These are phyloP conservation scores for Drosophila eohydei DNA, from an alignment of 2,888 invertebrate genomes.

Conservation along the genomic window DNA sequence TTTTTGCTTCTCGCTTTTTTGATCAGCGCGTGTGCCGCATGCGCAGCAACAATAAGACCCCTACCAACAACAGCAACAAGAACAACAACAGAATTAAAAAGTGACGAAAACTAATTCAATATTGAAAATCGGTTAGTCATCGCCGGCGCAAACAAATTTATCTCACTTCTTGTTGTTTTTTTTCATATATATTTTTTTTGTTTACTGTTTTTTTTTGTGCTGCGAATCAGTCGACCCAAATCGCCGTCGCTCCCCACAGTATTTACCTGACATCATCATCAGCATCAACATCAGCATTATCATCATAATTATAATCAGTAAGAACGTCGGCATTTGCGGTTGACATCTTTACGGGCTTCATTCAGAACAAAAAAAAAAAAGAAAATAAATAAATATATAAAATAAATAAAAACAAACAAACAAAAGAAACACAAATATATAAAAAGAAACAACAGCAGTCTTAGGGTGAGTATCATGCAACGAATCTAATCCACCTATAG, in stretches of 20 bases:
- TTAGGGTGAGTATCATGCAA: conserved; percentile 21
- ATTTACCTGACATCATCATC: conserved; percentile 61
- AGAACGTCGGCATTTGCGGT: conserved; percentile 64
- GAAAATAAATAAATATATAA: not conserved
- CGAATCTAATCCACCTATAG: not conserved
- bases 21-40: conserved; percentile 38
- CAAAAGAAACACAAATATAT: conserved; percentile 14
- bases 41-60: conserved; percentile 28
- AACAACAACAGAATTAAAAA: conserved; percentile 23
- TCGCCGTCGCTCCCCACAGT: conserved; percentile 19
- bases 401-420: conserved; percentile 21
- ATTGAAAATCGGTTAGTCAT: conserved; percentile 36
- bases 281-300: conserved; percentile 23
- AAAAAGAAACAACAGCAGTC: conserved; percentile 6
- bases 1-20: conserved; percentile 3
- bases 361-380: conserved; percentile 37
- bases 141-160: conserved; percentile 26
- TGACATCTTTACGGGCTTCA: conserved; percentile 71
- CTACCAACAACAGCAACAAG: conserved; percentile 11
- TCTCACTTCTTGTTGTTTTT: conserved; percentile 6
- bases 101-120: conserved; percentile 26
- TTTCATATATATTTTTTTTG: conserved; percentile 9
- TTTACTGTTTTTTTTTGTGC: conserved; percentile 15
- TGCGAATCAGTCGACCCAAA: conserved; percentile 26
- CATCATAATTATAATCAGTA: conserved; percentile 27